Conservation (phyloP, 2,797 vertebrate genomes). For the Odontamblyopus rebecca region DNA sequence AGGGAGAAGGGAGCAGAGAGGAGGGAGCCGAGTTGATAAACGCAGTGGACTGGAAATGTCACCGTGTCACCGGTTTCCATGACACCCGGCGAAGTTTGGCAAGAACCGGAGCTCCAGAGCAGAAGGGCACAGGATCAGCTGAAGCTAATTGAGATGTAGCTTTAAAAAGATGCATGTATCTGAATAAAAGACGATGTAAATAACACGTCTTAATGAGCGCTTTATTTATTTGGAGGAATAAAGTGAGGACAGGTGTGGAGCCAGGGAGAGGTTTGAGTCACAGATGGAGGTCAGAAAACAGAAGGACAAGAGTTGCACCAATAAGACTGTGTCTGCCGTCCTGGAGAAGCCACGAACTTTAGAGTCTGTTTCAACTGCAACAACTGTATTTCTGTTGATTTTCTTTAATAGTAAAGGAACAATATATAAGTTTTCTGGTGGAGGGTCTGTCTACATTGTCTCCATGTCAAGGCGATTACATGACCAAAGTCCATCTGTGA, state of each 20-base stretch:
- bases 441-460: too few species aligned
- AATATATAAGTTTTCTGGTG: too few species aligned
- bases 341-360: too few species aligned
- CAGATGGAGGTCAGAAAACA: constrained; percentile 12
- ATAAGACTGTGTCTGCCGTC: not conserved
- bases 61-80: constrained; percentile 71
- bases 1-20: constrained; percentile 15
- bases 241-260: not conserved
- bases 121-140: constrained; percentile 71
- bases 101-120: constrained; percentile 50
- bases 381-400: too few species aligned
- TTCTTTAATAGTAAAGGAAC: too few species aligned
- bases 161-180: constrained; percentile 27
- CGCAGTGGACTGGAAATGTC: constrained; percentile 70
- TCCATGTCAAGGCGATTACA: too few species aligned
- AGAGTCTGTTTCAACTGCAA: too few species aligned
- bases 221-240: constrained; percentile 11
- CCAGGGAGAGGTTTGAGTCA: constrained; percentile 12
- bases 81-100: constrained; percentile 73
- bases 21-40: constrained; percentile 65
- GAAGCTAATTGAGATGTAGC: constrained; percentile 60
- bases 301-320: not conserved
- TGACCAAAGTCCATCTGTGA: too few species aligned
- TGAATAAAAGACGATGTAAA: constrained; percentile 14
- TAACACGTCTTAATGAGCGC: constrained; percentile 22